phyloP scores from a whole-genome alignment of 2,113 vertebrate genomes.

The Syngnathoides biaculeatus region DNA sequence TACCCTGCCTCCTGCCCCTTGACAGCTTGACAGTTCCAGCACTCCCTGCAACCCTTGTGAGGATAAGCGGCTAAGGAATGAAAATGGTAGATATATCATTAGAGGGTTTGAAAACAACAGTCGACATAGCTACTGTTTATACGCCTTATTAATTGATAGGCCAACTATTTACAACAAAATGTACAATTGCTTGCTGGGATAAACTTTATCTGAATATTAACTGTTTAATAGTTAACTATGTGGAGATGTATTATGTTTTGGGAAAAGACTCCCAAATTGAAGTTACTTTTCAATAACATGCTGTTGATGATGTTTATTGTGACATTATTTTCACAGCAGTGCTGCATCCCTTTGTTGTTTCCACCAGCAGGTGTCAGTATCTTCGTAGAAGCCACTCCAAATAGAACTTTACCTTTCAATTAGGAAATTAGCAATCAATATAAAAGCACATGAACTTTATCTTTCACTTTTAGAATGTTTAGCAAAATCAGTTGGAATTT shows the following conservation, averaged over 20 bases:
- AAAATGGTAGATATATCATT: too few species aligned
- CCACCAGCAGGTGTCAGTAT: constrained; percentile 37
- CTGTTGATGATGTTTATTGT: not conserved
- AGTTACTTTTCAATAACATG: not conserved
- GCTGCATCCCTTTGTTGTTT: not conserved
- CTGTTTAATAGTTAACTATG: not conserved
- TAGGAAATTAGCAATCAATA: not conserved
- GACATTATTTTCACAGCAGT: not conserved
- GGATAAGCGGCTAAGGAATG: too few species aligned
- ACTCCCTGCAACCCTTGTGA: too few species aligned
- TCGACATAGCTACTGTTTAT: too few species aligned
- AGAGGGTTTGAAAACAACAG: too few species aligned
- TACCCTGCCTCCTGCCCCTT: too few species aligned
- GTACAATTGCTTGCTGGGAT: too few species aligned
- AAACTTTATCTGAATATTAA: too few species aligned
- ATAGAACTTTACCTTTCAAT: not conserved
- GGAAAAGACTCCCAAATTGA: not conserved
- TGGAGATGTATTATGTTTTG: not conserved
- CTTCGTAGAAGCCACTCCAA: not conserved
- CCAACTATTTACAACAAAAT: too few species aligned
- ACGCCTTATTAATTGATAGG: too few species aligned
- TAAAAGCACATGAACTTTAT: not conserved
- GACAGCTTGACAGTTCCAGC: too few species aligned
- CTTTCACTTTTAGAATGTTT: not conserved
- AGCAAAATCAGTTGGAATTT: not conserved